Base-by-base conservation (phyloP, 2,797 vertebrate genomes). In the Sylvilagus floridanus region DNA sequence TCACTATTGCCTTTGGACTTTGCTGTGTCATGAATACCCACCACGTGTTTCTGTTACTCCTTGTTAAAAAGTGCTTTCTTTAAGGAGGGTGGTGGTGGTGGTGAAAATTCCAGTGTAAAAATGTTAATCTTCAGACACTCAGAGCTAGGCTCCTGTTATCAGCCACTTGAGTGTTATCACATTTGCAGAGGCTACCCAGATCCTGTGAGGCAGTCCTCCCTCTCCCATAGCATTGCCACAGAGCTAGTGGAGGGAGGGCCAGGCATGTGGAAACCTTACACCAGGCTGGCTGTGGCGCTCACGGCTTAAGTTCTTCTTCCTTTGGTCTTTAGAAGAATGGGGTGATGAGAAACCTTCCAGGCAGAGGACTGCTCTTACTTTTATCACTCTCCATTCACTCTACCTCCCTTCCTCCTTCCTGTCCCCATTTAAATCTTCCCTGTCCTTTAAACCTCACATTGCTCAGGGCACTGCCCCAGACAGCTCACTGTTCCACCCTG, bases 61-160 rank as follows among this genome's bases (percentile, higher is more conserved):
- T 30, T 84, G 62, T 66, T 79, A 79, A 84, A 88, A 75, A 90
- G 54, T 30, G 66, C 22, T 86, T 88, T 86, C 82, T 90, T 30
- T 94, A 81, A 71, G 37, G 11, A 57, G 16, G 42, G 8, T 47
- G 42, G 42, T 47, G 42, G 16, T 75, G 50, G 16, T 47, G 68
- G 32, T 85, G 8, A 76, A 82, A 91, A 93, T 94, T 87, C 42
- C 89, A 72, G 1, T 71, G 50, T 93, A 91, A 96, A 96, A 94
- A 84, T 52, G 35, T 85, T 92, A 52, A 88, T 92, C 66, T 87
- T 79, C 89, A 76, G 86, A 91, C 93, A 63, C 42, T 30, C 37
- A 75, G 68, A 63, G 50, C n/a, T 57, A 35, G 72, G 37, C 10
- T 91, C 21, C 75, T 71, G n/a, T 57, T 94, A 94, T 72, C 85